Percentiles rank a stretch among this genome's conserved stretches.
Evolutionary conservation across 2,888 invertebrate species (phyloP).

Genomic region (Tachina fera): DNA sequence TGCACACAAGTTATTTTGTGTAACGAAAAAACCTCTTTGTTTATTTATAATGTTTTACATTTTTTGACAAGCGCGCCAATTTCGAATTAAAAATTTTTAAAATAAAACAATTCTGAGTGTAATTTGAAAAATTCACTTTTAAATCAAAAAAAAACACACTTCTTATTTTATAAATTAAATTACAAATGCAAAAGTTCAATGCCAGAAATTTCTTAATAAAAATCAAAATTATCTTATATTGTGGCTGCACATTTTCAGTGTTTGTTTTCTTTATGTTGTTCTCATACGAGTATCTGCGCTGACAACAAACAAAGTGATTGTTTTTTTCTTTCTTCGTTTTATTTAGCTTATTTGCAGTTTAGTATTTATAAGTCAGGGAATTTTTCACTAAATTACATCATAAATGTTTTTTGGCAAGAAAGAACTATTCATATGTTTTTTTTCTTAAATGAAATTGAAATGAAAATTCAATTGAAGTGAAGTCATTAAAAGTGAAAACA

Average conservation of each 20-base stretch:
- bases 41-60: neutral
- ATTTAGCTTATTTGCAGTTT: conserved; percentile 1
- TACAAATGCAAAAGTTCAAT: conserved; percentile 48
- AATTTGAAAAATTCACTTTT: conserved; percentile 1
- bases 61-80: conserved; percentile 1
- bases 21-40: neutral
- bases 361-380: conserved; percentile 16
- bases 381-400: conserved; percentile 63
- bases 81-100: neutral
- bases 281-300: neutral
- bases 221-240: conserved; percentile 28
- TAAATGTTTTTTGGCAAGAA: conserved; percentile 56
- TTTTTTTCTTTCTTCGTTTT: conserved; percentile 16
- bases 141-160: neutral
- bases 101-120: neutral
- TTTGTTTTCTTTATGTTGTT: conserved; percentile 11
- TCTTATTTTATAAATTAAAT: conserved; percentile 17
- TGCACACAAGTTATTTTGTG: neutral
- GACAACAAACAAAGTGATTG: conserved; percentile 66
- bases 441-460: conserved; percentile 58
- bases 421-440: conserved; percentile 10
- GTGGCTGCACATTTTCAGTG: neutral
- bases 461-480: conserved; percentile 58
- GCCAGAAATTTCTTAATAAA: conserved; percentile 62
- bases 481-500: conserved; percentile 47